These are phyloP conservation scores for Laodelphax striatellus DNA, from an alignment of 1,140 invertebrate genomes.

Conservation along the genomic window DNA sequence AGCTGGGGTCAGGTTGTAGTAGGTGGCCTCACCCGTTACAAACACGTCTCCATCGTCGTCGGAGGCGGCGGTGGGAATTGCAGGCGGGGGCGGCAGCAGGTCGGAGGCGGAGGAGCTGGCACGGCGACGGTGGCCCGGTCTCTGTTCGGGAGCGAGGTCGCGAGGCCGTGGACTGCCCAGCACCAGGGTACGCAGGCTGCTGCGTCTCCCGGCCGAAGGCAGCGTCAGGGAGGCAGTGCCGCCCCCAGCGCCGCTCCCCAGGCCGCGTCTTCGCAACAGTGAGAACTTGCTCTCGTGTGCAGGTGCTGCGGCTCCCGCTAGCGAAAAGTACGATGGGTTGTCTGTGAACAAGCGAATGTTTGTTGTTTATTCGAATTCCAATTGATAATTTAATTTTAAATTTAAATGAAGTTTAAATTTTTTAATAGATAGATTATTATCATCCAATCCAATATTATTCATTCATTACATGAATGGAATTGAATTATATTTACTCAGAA, in stretches of 20 bases:
- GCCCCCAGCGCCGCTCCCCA: background rate
- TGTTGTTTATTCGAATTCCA: background rate
- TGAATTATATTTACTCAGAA: too few relatives aligned
- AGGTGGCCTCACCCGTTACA: slow-evolving; percentile 26
- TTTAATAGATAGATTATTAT: too few relatives aligned
- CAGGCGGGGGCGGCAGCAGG: background rate
- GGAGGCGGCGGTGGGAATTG: background rate
- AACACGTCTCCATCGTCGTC: slow-evolving; percentile 16
- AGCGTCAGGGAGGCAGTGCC: too few relatives aligned
- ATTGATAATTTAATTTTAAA: too few relatives aligned
- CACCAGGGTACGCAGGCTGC: slow-evolving; percentile 28
- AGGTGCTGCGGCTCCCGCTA: slow-evolving; percentile 27
- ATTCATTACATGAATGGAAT: too few relatives aligned
- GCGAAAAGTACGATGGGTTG: slow-evolving; percentile 47
- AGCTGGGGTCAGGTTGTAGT: slow-evolving; percentile 38
- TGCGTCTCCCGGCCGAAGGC: slow-evolving; percentile 30
- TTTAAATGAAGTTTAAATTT: too few relatives aligned
- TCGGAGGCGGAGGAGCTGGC: slow-evolving; percentile 4
- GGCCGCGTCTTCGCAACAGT: slow-evolving; percentile 19
- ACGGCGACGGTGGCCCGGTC: background rate
- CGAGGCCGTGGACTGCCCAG: slow-evolving; percentile 42
- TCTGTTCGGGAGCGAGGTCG: slow-evolving; percentile 38
- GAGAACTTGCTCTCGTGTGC: slow-evolving; percentile 21
- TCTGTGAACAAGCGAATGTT: slow-evolving; percentile 33
- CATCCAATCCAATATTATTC: too few relatives aligned